Evolutionary conservation across 1,140 invertebrate species (phyloP).

Genomic region (Drosophila subpulchrella): DNA sequence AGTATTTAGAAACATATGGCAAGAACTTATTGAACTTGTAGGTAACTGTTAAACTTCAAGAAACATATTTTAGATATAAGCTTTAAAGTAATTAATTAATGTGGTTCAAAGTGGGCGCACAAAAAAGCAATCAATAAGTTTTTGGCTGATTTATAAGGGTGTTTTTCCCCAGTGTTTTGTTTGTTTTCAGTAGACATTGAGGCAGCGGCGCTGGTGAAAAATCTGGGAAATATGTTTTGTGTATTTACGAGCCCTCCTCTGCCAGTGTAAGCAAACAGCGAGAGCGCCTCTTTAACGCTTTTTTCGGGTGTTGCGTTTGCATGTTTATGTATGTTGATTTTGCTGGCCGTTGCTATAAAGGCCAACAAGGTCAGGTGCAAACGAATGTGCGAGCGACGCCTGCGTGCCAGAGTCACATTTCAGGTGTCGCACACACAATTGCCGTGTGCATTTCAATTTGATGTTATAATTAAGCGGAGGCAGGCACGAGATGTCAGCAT

Average conservation of each 20-base stretch:
- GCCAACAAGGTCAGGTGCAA: conserved; percentile 57
- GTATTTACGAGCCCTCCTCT: conserved; percentile 48
- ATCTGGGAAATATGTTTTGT: conserved; percentile 55
- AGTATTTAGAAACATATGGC: too few species aligned
- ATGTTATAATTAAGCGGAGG: conserved; percentile 51
- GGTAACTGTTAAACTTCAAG: too few species aligned
- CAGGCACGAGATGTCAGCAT: conserved; percentile 40
- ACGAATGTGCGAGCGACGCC: conserved; percentile 20
- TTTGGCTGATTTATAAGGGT: not conserved
- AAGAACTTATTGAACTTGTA: too few species aligned
- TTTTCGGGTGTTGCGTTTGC: conserved; percentile 49
- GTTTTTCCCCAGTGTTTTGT: conserved; percentile 30
- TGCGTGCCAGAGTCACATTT: conserved; percentile 54
- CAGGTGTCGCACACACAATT: conserved; percentile 46
- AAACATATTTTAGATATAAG: too few species aligned
- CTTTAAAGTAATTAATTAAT: too few species aligned
- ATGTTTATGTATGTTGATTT: conserved; percentile 62
- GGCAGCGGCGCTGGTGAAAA: conserved; percentile 37
- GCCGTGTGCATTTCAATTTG: conserved; percentile 50
- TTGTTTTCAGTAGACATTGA: conserved; percentile 55
- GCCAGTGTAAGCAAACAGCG: conserved; percentile 31
- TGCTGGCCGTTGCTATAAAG: conserved; percentile 57
- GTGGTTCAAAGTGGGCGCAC: too few species aligned
- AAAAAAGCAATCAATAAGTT: not conserved
- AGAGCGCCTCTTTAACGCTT: conserved; percentile 35